These are phyloP conservation scores for Ichneumoninae sp. DNA, from an alignment of 2,888 invertebrate genomes.

Conservation along the genomic window DNA sequence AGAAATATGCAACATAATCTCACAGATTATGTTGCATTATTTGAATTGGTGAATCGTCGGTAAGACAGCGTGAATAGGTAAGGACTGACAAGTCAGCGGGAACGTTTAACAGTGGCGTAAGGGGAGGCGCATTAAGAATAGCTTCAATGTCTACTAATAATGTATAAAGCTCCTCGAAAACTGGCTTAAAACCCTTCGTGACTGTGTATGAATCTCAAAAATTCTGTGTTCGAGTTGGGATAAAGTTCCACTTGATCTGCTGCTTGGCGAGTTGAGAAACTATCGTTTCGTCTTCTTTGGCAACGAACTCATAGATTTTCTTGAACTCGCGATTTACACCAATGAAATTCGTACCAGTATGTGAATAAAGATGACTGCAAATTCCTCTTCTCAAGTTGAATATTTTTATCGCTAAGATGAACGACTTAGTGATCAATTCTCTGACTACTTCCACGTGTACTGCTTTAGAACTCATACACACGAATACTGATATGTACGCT, in stretches of 20 bases:
- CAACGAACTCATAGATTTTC: background rate
- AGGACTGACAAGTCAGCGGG: constrained; percentile 34
- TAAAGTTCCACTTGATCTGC: constrained; percentile 46
- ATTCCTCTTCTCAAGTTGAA: constrained; percentile 61
- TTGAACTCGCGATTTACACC: constrained; percentile 57
- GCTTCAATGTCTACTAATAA: constrained; percentile 56
- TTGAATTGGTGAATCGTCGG: constrained; percentile 65
- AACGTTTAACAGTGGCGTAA: background rate
- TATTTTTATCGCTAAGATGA: constrained; percentile 56
- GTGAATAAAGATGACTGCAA: constrained; percentile 47
- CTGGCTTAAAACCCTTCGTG: constrained; percentile 17
- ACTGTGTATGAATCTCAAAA: constrained; percentile 60
- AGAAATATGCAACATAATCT: constrained; percentile 62
- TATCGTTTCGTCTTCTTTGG: constrained; percentile 5
- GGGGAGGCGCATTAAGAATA: constrained; percentile 53
- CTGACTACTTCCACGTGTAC: constrained; percentile 63
- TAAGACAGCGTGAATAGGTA: constrained; percentile 74
- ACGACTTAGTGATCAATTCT: constrained; percentile 56
- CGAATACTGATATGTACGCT: constrained; percentile 69
- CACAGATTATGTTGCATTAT: constrained; percentile 54
- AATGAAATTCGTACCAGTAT: constrained; percentile 63
- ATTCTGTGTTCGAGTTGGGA: constrained; percentile 53
- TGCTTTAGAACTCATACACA: constrained; percentile 67
- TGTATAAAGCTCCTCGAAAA: constrained; percentile 56
- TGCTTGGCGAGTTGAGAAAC: constrained; percentile 16